phyloP scores from a whole-genome alignment of 2,113 vertebrate species.

The Rissa tridactyla region DNA sequence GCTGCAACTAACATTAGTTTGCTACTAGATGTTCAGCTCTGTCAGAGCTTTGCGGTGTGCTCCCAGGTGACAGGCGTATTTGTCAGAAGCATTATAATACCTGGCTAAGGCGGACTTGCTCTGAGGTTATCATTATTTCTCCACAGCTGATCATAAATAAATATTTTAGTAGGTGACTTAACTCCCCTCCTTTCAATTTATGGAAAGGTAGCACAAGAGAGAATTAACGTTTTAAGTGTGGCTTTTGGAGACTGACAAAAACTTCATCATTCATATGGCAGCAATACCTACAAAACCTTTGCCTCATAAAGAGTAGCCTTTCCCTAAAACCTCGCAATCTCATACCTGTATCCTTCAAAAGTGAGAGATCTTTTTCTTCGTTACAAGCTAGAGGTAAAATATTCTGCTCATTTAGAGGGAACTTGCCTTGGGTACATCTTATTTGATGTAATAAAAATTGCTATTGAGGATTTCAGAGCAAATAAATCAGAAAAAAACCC shows the following conservation, averaged over 20 bases:
- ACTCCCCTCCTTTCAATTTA: not conserved
- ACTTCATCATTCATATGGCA: not conserved
- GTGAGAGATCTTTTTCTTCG: not conserved
- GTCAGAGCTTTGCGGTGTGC: not conserved
- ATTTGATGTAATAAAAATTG: not conserved
- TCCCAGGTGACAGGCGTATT: not conserved
- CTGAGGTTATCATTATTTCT: not conserved
- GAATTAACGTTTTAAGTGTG: not conserved
- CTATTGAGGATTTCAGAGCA: not conserved
- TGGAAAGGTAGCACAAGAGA: not conserved
- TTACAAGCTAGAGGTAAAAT: not conserved
- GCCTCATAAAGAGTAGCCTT: not conserved
- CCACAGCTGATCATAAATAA: not conserved
- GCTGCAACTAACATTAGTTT: not conserved
- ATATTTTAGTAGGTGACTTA: not conserved
- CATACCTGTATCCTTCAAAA: not conserved
- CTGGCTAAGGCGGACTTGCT: not conserved
- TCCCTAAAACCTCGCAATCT: not conserved
- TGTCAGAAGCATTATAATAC: not conserved
- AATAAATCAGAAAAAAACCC: not conserved
- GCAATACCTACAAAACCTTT: not conserved
- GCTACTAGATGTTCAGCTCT: not conserved
- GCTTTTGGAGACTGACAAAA: not conserved
- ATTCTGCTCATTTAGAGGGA: not conserved
- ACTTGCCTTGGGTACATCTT: not conserved